phyloP scores from a whole-genome alignment of 2,888 invertebrate species.

The Eupithecia insigniata region DNA sequence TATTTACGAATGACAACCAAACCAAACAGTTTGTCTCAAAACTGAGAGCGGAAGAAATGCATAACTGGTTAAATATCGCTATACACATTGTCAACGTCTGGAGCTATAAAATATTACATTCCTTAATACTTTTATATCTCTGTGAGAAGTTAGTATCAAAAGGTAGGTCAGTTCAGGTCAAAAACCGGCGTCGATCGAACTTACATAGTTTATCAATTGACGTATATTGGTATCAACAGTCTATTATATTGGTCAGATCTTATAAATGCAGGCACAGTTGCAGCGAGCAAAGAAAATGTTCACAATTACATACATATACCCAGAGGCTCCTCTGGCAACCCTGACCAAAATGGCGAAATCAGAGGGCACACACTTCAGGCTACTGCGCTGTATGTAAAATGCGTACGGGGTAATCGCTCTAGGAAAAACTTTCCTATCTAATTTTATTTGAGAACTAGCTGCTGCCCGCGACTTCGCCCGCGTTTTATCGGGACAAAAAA shows the following conservation, averaged over 20 bases:
- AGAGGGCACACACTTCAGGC: background rate
- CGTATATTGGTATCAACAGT: background rate
- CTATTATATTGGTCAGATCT: background rate
- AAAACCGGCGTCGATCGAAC: background rate
- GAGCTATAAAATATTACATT: background rate
- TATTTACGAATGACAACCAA: conserved; percentile 5
- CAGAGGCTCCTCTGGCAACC: background rate
- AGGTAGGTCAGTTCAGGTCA: conserved; percentile 11
- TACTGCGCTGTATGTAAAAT: background rate
- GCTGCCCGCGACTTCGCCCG: too few species aligned
- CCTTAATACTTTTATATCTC: background rate
- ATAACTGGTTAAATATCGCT: background rate
- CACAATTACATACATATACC: background rate
- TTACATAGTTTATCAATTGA: conserved; percentile 4
- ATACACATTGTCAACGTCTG: background rate
- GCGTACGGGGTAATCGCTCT: background rate
- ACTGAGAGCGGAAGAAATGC: conserved; percentile 2
- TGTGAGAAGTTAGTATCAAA: background rate
- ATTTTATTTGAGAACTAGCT: background rate
- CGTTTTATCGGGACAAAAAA: too few species aligned
- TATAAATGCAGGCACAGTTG: background rate
- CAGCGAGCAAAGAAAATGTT: background rate
- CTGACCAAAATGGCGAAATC: background rate
- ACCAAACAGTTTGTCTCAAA: conserved; percentile 1
- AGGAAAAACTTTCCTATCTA: background rate